Conservation (phyloP, 2,113 vertebrate genomes). For the Agapornis roseicollis region DNA sequence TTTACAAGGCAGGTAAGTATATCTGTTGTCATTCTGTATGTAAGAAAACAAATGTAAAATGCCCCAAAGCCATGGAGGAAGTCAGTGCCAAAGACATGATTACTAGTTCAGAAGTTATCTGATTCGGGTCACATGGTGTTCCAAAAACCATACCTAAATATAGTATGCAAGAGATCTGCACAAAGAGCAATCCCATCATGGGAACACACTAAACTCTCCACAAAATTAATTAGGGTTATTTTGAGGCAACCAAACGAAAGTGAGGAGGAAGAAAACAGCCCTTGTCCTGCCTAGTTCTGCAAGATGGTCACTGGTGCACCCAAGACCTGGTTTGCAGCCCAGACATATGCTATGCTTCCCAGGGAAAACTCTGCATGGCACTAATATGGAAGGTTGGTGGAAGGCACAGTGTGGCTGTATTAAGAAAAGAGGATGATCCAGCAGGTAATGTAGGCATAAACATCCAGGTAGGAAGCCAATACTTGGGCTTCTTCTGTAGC, state of each 20-base stretch:
- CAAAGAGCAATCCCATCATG: slow-evolving; percentile 52
- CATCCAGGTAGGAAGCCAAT: neutral
- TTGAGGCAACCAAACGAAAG: slow-evolving; percentile 22
- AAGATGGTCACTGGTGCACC: neutral
- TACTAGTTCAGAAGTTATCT: slow-evolving; percentile 64
- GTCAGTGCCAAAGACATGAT: slow-evolving; percentile 40
- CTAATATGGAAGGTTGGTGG: neutral
- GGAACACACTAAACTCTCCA: slow-evolving; percentile 28
- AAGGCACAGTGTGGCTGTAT: neutral
- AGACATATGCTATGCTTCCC: neutral
- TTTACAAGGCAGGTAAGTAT: neutral
- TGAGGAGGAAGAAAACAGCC: neutral
- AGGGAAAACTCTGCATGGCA: neutral
- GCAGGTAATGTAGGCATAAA: neutral
- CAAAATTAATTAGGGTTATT: slow-evolving; percentile 49
- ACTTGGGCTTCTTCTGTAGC: neutral
- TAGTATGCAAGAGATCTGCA: slow-evolving; percentile 44
- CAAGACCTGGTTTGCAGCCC: neutral
- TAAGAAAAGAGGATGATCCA: neutral
- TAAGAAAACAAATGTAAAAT: slow-evolving; percentile 30
- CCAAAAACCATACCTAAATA: slow-evolving; percentile 63
- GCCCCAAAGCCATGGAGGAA: slow-evolving; percentile 11
- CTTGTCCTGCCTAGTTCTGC: neutral
- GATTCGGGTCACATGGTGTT: slow-evolving; percentile 65
- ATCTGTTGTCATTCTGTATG: neutral